Base-by-base conservation (phyloP, 2,113 vertebrate species). In the Lonchura striata region DNA sequence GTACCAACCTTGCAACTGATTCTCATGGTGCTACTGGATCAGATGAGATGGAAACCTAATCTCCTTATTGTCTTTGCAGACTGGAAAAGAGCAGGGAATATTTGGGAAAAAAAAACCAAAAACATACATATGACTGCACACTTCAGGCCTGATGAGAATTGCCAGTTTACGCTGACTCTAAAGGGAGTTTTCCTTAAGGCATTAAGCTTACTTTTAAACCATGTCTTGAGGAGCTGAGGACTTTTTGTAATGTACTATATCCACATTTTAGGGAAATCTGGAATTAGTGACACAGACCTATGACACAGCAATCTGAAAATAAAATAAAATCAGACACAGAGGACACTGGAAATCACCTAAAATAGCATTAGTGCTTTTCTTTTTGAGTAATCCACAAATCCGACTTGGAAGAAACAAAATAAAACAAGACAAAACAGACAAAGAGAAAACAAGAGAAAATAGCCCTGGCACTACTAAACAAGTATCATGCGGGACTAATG, bases 361-460 rank as follows among this genome's bases (percentile, higher is more conserved):
- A 92, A 88, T 35, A 86, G 7, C 35, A 82, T 90, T 93, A 78
- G 22, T 71, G 30, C 15, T 78, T 86, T 84, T 94, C 27, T 80
- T 94, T 39, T 66, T 8, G 3, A 79, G 35, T 44, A 90, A 86
- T 70, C 37, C 44, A 86, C 69, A 93, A 92, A 86, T 76, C 92
- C 66, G 52, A 88, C 83, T 90, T 90, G 80, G 65, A 94, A 88
- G 70, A 91, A 91, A 91, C 30, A 69, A 85, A 94, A 64, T 35
- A 50, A 85, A 86, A 28, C 28, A n/a, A 77, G 46, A 64, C 39
- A 50, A 85, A 86, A 28, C 28, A 77, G 46, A 64, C 22, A 74
- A 91, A 87, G 63, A 65, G 47, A 75, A 87, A 66, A 63, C 27
- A 87, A 64, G 33, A 91, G 23, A 81, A 90, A 80, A 93, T n/a